phyloP scores from a whole-genome alignment of 2,888 invertebrate species.

The Drosophila suboccidentalis region DNA sequence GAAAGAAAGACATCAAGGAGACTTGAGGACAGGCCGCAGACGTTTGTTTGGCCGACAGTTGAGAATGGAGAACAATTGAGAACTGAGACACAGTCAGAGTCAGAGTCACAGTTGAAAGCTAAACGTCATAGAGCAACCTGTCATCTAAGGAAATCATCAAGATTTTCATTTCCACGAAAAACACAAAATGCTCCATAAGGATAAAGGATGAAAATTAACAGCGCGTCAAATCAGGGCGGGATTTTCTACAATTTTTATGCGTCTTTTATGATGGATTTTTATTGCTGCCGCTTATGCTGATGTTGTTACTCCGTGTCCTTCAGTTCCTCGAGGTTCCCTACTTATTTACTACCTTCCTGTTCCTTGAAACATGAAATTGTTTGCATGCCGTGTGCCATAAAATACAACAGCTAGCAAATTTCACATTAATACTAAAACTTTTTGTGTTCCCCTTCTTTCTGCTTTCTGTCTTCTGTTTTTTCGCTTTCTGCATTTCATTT shows the following conservation, averaged over 20 bases:
- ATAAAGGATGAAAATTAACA: slow-evolving; percentile 62
- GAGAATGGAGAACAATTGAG: background rate
- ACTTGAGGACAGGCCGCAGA: slow-evolving; percentile 49
- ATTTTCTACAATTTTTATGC: slow-evolving; percentile 68
- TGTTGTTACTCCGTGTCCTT: slow-evolving; percentile 21
- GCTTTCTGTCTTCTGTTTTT: too few species aligned
- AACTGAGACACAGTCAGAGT: background rate
- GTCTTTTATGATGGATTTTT: slow-evolving; percentile 75
- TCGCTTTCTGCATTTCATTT: background rate
- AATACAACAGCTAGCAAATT: slow-evolving; percentile 71
- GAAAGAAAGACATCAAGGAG: slow-evolving; percentile 57
- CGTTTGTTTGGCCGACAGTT: slow-evolving; percentile 20
- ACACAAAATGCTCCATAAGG: slow-evolving; percentile 19
- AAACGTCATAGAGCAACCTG: slow-evolving; percentile 23
- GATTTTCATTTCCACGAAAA: slow-evolving; percentile 27
- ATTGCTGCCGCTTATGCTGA: slow-evolving; percentile 67
- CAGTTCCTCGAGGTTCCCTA: background rate
- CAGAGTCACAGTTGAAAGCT: background rate
- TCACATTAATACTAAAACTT: slow-evolving; percentile 61
- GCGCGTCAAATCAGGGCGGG: slow-evolving; percentile 73
- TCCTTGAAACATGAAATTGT: slow-evolving; percentile 61
- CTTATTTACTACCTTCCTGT: background rate
- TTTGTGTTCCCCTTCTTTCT: background rate
- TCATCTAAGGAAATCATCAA: slow-evolving; percentile 42
- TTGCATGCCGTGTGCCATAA: slow-evolving; percentile 72